Conservation (phyloP, 2,888 invertebrate genomes). For the Andrena haemorrhoa region DNA sequence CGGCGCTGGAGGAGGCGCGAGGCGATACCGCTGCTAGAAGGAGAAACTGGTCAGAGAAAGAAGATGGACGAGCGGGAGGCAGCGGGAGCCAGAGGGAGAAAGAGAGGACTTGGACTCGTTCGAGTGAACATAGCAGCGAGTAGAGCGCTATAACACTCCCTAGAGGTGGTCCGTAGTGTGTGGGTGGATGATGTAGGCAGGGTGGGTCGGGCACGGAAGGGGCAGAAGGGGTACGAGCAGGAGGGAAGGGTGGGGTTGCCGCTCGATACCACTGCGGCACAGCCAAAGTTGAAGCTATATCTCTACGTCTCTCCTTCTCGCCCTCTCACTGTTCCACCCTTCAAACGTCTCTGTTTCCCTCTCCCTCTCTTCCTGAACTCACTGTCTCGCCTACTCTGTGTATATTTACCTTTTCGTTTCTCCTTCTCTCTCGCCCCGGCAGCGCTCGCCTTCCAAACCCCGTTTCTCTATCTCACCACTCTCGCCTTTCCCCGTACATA, state of each 20-base stretch:
- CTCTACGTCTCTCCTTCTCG: slow-evolving; percentile 57
- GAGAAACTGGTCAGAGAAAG: slow-evolving; percentile 43
- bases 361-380: slow-evolving; percentile 12
- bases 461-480: slow-evolving; percentile 35
- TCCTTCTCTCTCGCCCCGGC: slow-evolving; percentile 20
- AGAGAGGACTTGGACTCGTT: slow-evolving; percentile 60
- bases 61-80: background rate
- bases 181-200: slow-evolving; percentile 64
- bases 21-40: slow-evolving; percentile 23
- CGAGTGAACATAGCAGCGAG: slow-evolving; percentile 68
- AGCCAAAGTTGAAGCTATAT: slow-evolving; percentile 81
- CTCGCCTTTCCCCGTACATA: slow-evolving; percentile 51
- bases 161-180: slow-evolving; percentile 61
- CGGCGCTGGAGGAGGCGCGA: slow-evolving; percentile 28
- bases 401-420: slow-evolving; percentile 59
- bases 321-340: slow-evolving; percentile 35
- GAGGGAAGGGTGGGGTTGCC: slow-evolving; percentile 78
- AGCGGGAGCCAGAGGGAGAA: background rate
- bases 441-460: slow-evolving; percentile 27
- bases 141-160: slow-evolving; percentile 73
- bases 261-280: slow-evolving; percentile 85
- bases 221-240: slow-evolving; percentile 59
- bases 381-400: slow-evolving; percentile 33
- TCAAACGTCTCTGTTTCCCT: slow-evolving; percentile 17
- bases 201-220: slow-evolving; percentile 63